Base-by-base conservation (phyloP, 2,888 invertebrate species). In the Hesperia comma region DNA sequence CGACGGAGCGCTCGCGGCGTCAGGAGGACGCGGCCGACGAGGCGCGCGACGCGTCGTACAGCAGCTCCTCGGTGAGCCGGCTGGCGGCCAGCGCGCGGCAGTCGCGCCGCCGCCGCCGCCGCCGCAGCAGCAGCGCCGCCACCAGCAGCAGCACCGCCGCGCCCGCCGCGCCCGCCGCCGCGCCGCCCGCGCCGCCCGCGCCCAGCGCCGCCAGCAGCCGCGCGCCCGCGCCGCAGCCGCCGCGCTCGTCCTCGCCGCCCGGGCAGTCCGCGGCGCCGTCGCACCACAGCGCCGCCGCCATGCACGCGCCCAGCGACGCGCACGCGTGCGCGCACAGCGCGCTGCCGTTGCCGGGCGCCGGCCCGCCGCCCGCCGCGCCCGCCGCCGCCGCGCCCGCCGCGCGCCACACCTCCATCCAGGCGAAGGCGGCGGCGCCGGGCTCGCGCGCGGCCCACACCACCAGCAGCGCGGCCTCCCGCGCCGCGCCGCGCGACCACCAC, bases 1-100 rank as follows among this genome's bases (percentile, higher is more conserved):
- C 97, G 94, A 97, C 97, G 94, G 96, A 96, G 93, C 96, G 96
- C 86, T 95, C 95, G 91, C 96, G 96, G 82, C 97, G 97, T 97
- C 97, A 97, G 95, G 97, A 97, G 80, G 94, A 93, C 37, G 94
- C 93, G 56, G 94, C 93, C 46, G 94, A 87, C 2, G 90, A 89
- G 46, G 89, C 82, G 77, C 90, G 93, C 74, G 94, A 94, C 70
- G 94, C 94, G 81, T 95, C 95, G 77, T 95, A 93, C 68, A 95
- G 90, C 78, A 94, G 93, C 86, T 96, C 96, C 85, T 95, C 95
- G 81, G 95, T 94, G 77, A 96, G 92, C 73, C 95, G 93, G 67
- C 94, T 93, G 88, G 94, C 58, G 93, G 94, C 93, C 88, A 78
- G 94, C 92, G 93, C 74, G 93, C 93, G 77, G 94, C 93, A 84